Evolutionary conservation across 2,797 vertebrate species (phyloP).

Genomic region (Danio albolineatus): DNA sequence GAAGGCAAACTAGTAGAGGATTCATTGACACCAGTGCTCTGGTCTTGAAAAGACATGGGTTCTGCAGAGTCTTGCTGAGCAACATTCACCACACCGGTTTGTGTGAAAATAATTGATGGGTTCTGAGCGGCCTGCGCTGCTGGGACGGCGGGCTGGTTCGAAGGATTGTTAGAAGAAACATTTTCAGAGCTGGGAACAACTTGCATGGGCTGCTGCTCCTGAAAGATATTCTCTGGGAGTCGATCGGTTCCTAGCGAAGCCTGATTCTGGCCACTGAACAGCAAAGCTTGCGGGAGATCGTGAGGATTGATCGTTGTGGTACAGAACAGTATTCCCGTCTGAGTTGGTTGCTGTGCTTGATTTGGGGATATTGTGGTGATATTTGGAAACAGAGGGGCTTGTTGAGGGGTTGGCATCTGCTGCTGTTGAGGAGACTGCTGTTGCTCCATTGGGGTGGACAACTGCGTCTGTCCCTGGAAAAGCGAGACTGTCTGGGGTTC

Average conservation of each 20-base stretch:
- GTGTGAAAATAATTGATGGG: constrained; percentile 82
- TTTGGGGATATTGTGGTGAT: constrained; percentile 74
- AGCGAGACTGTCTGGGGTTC: constrained; percentile 86
- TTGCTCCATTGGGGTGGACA: constrained; percentile 82
- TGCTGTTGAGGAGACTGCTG: constrained; percentile 78
- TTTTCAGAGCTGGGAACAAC: constrained; percentile 86
- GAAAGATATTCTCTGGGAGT: constrained; percentile 89
- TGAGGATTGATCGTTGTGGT: constrained; percentile 84
- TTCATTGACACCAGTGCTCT: constrained; percentile 75
- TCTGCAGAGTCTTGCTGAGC: constrained; percentile 80
- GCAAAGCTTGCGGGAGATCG: constrained; percentile 81
- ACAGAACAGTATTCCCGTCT: constrained; percentile 88
- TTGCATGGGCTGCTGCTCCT: constrained; percentile 95
- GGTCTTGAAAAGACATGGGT: constrained; percentile 86
- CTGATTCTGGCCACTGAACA: constrained; percentile 82
- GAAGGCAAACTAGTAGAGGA: constrained; percentile 75
- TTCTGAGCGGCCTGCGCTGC: constrained; percentile 80
- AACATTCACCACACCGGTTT: constrained; percentile 75
- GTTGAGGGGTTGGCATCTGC: constrained; percentile 73
- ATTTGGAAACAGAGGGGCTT: constrained; percentile 78
- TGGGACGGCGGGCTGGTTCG: constrained; percentile 66
- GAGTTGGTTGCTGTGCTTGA: constrained; percentile 78
- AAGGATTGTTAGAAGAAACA: constrained; percentile 73
- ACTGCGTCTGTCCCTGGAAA: constrained; percentile 84
- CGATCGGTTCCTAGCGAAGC: constrained; percentile 70